Base-by-base conservation (phyloP, 2,113 vertebrate species). In the Alaudala cheleensis region DNA sequence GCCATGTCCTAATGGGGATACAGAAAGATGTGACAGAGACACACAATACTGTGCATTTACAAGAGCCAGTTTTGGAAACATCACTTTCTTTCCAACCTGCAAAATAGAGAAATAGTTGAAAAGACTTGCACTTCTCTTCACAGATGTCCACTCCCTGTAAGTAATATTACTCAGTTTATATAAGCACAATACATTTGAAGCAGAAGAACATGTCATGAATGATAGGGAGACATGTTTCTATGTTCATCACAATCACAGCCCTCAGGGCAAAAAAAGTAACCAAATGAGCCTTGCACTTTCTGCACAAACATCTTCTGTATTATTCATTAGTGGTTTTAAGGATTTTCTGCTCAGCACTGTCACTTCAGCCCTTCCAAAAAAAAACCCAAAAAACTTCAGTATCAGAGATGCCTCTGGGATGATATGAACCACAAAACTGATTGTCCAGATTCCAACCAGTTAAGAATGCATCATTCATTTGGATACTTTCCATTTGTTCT, bases 1-100 rank as follows among this genome's bases (percentile, higher is more conserved):
- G 20, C 6, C 49, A 1, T 37, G 18, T 72, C 28, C 20, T 64
- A 44, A 11, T 0, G 2, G 26, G 4, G 12, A 8, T 34, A 17
- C 33, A 82, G 79, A 65, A 58, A 54, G 34, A 29, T 3, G 1
- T 1, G 21, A 70, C 14, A 71, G 62, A 64, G 29, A 60, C 37
- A 57, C 25, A 40, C 3, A 33, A 29, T 11, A 31, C 39, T 69
- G 12, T 37, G 21, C 9, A 31, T 42, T 73, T 65, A 65, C 1
- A 9, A 45, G 28, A 76, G 17, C 2, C n/a, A 31, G 16, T 53
- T 90, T 86, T 79, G 3, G 40, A 93, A 86, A 34, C 3, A 39
- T 0, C 5, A 6, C 5, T 73, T 72, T 58, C 25, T 85, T 95
- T 76, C 24, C 58, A 61, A 47, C 14, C 20, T 69, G 34, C 13